These are phyloP conservation scores for Dipus sagitta DNA, from an alignment of 2,797 vertebrate genomes.

Conservation along the genomic window DNA sequence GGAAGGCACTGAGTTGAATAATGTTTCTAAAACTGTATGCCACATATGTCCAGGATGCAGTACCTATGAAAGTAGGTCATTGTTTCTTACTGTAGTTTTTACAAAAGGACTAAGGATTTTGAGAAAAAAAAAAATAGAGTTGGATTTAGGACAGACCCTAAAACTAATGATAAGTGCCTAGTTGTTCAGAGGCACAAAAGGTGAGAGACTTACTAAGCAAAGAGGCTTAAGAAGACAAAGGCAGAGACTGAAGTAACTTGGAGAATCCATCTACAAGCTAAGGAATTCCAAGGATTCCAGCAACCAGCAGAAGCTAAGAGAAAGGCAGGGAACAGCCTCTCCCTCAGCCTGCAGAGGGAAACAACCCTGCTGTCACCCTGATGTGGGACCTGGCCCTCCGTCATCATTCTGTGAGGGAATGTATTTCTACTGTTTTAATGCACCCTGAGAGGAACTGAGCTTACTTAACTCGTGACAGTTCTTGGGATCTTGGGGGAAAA, in stretches of 20 bases:
- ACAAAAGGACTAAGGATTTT: neutral
- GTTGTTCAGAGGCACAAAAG: neutral
- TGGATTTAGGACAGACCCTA: neutral
- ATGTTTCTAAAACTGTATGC: neutral
- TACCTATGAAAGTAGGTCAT: neutral
- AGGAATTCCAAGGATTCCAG: too few species aligned
- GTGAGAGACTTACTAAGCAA: neutral
- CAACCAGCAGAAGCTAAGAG: neutral
- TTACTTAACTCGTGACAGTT: neutral
- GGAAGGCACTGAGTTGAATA: neutral
- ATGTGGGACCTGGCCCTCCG: neutral
- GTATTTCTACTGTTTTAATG: neutral
- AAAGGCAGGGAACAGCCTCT: neutral
- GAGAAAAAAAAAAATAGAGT: neutral
- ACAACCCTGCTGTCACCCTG: too few species aligned
- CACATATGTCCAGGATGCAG: neutral
- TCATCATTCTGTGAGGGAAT: neutral
- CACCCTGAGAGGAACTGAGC: neutral
- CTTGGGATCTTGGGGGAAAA: neutral
- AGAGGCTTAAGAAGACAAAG: neutral
- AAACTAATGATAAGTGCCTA: neutral
- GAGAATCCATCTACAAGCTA: neutral
- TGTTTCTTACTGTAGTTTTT: neutral
- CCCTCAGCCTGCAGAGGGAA: neutral
- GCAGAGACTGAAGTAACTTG: neutral